Evolutionary conservation across 2,113 vertebrate species (phyloP).

Genomic region (Scomber japonicus): DNA sequence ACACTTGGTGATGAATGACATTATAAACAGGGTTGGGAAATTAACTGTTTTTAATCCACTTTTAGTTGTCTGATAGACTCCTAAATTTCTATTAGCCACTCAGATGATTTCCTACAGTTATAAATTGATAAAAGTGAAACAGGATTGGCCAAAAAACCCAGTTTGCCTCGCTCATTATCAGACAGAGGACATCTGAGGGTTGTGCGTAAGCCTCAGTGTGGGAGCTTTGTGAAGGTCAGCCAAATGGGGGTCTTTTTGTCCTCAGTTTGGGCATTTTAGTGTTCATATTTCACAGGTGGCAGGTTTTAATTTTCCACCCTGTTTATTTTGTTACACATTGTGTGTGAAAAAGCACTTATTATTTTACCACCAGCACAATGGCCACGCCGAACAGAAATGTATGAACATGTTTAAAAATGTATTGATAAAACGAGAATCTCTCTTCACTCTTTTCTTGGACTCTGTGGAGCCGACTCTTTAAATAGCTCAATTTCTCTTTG

Average conservation of each 20-base stretch:
- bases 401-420: background rate
- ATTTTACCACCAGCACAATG: background rate
- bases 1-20: slow-evolving; percentile 51
- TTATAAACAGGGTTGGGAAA: slow-evolving; percentile 51
- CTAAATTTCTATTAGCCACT: background rate
- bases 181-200: slow-evolving; percentile 16
- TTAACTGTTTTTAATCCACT: slow-evolving; percentile 24
- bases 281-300: slow-evolving; percentile 25
- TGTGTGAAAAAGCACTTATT: slow-evolving; percentile 11
- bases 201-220: background rate
- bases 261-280: background rate
- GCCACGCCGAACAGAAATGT: background rate
- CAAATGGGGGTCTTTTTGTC: background rate
- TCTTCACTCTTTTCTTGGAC: background rate
- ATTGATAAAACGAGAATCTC: background rate
- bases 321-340: slow-evolving; percentile 22
- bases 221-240: background rate
- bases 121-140: background rate
- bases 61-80: background rate
- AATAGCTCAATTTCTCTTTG: slow-evolving; percentile 16
- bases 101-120: background rate
- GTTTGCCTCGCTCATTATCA: background rate
- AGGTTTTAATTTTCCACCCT: slow-evolving; percentile 53
- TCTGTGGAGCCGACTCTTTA: slow-evolving; percentile 38
- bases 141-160: background rate